Base-by-base conservation (phyloP, 1,140 invertebrate genomes). In the Trichonephila inaurata region DNA sequence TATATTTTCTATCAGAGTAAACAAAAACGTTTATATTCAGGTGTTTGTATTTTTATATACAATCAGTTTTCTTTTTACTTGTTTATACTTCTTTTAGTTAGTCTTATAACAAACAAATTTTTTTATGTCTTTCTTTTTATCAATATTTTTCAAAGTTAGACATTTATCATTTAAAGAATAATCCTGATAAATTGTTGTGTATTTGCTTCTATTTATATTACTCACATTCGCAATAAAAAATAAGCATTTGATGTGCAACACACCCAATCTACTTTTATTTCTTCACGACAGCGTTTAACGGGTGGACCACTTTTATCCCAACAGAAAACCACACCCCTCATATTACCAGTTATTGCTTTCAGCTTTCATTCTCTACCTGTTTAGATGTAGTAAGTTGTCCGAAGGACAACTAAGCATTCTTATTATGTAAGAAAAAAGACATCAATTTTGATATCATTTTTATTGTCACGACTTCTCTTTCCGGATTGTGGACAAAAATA, bases 281-380 rank as follows among this genome's bases (percentile, higher is more conserved):
- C 72, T 77, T 40, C 33, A 4, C 16, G 28, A 16, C 24, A 77
- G 6, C 72, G 24, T 77, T 18, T 77, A 33, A 28, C 72, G 72
- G 72, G 72, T 83, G 24, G 82, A 44, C 14, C 82, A 51, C 18
- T 83, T 83, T 77, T 24, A 58, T 19, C 51, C 24, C 82, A 83
- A 83, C 21, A 83, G 82, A 40, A 58, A 58, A 60, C 82, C 82
- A 83, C 82, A 83, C 82, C 82, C 82, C 82, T 58, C 44, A 21
- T 51, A 83, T 83, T 83, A 18, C 81, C 81, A 51, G 40, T 83
- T 60, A 83, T 58, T 83, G 44, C 82, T 83, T 83, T 58, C 21
- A 58, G 82, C 82, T 51, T 82, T 82, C 77, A 40, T 40, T 82
- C 33, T 82, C 18, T 82, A 44, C 10, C 33, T 12, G 82, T 58